Conservation (phyloP, 2,888 invertebrate genomes). For the Melikaiella ostensackeni region DNA sequence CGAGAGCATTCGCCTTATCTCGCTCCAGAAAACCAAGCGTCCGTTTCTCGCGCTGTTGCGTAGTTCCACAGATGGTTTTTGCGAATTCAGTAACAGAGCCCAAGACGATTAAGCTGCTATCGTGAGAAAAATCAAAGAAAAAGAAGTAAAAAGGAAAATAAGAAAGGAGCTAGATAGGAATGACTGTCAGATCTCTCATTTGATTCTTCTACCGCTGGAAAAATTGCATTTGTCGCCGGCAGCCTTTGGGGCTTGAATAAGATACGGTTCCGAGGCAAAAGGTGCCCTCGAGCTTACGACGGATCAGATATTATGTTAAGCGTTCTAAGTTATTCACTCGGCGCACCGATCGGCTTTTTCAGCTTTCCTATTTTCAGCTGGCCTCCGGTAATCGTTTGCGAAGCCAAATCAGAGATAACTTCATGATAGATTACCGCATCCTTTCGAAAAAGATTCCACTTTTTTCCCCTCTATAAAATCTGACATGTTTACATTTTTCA, state of each 20-base stretch:
- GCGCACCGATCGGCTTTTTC: slow-evolving; percentile 52
- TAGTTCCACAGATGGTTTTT: slow-evolving; percentile 3
- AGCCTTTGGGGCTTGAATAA: slow-evolving; percentile 59
- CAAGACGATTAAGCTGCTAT: slow-evolving; percentile 6
- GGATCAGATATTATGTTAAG: slow-evolving; percentile 71
- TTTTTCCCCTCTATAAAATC: not conserved
- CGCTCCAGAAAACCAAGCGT: slow-evolving; percentile 1
- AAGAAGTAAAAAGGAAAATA: slow-evolving; percentile 59
- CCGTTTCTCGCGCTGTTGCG: slow-evolving; percentile 8
- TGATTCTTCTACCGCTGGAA: slow-evolving; percentile 60
- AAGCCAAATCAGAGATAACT: slow-evolving; percentile 54
- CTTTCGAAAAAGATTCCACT: not conserved
- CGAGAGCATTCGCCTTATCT: slow-evolving; percentile 6
- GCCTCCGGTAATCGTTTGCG: slow-evolving; percentile 50
- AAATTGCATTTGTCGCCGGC: slow-evolving; percentile 67
- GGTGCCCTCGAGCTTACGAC: slow-evolving; percentile 61
- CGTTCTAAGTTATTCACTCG: slow-evolving; percentile 69
- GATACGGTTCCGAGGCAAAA: slow-evolving; percentile 57
- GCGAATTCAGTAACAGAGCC: slow-evolving; percentile 11
- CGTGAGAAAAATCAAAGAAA: slow-evolving; percentile 18
- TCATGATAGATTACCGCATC: slow-evolving; percentile 41
- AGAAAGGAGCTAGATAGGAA: slow-evolving; percentile 61
- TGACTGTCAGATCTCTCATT: slow-evolving; percentile 65
- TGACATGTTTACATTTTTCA: not conserved
- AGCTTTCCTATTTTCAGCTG: slow-evolving; percentile 35